Evolutionary conservation across 2,113 vertebrate genomes (phyloP).

Genomic region (Pionites leucogaster): DNA sequence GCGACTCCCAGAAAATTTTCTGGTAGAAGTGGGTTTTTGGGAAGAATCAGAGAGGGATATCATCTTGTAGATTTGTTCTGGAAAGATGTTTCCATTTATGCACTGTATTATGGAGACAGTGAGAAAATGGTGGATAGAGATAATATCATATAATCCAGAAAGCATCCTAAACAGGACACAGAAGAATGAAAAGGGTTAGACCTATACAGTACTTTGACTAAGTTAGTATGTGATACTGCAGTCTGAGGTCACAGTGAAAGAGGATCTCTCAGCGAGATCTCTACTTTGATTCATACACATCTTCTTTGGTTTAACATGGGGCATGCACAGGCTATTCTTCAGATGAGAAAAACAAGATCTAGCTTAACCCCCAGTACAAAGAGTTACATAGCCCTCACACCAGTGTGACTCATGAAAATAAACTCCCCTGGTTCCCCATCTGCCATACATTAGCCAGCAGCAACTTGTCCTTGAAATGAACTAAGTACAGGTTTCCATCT

Average conservation of each 20-base stretch:
- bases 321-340: not conserved
- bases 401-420: not conserved
- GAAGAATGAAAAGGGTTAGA: not conserved
- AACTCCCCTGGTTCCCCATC: slow-evolving; percentile 1
- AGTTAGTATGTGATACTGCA: not conserved
- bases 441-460: slow-evolving; percentile 14
- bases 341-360: not conserved
- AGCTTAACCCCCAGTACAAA: not conserved
- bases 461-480: slow-evolving; percentile 18
- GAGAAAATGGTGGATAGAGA: not conserved
- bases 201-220: not conserved
- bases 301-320: not conserved
- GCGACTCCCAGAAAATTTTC: not conserved
- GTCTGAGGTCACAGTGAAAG: not conserved
- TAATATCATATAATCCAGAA: not conserved
- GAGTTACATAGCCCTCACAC: not conserved
- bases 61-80: not conserved
- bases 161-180: not conserved
- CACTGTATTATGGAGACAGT: not conserved
- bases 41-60: not conserved
- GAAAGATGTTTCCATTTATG: not conserved
- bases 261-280: not conserved
- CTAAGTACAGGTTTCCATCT: slow-evolving; percentile 42
- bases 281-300: not conserved
- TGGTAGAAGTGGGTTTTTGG: not conserved